Evolutionary conservation across 2,797 vertebrate genomes (phyloP), one percentile per base, ranked within the genome.

Genomic region (Sternotherus odoratus): DNA sequence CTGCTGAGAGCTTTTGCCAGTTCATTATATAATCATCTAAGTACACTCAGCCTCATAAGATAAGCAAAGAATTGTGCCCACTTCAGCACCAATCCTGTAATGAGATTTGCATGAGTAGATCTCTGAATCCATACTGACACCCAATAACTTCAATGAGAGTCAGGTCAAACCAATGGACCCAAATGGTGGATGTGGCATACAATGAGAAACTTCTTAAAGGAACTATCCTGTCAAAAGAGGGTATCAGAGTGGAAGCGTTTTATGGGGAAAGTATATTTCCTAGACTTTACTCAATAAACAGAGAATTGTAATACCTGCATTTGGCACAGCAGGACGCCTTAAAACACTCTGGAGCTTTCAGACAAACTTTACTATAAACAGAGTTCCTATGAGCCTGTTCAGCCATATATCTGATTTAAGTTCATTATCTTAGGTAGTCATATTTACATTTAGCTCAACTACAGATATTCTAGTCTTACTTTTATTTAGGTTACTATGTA

Each of bases 391-490:
- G 84, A 84, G 82, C 30, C 60, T 2, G 56, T 80, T 91, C 92
- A 85, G 39, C 81, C 92, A 78, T 72, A 8, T 43, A 93, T 43
- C 49, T 90, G 88, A 86, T 87, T 93, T 89, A 82, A 91, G 87
- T 74, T 83, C 79, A 49, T 60, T 60, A 60, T 81, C 88, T 81
- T 89, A 86, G 88, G 2, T 57, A 33, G 3, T 91, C 89, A 46
- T 19, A 19, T 51, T 39, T 30, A 46, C 15, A 16, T 51, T n/a
- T 30, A 90, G 28, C 39, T 90, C 83, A 12, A 81, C 43, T 66
- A 86, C 66, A 91, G 83, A 79, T 39, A 66, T 12, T 86, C 43
- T 79, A 83, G 72, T 2, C 90, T 86, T 86, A 92, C 63, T 93
- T 79, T 28, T 77, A 33, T 33, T 6, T 5, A 91, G 88, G 50